These are phyloP conservation scores for Ariopsis seemanni DNA, from an alignment of 2,113 vertebrate species.

Conservation along the genomic window DNA sequence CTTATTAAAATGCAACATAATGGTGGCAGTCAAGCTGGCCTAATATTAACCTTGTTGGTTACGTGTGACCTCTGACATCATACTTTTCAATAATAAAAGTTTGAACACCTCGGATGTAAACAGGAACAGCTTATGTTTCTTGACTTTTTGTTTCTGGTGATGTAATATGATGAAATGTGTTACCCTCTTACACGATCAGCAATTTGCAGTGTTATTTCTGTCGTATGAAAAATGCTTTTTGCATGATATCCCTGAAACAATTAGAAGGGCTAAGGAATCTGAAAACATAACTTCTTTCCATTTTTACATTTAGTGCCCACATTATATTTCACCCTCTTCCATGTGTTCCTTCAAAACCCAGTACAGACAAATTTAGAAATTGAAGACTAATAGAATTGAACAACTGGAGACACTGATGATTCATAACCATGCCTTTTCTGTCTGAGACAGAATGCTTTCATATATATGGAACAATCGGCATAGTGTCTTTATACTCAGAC, in stretches of 20 bases:
- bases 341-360: not conserved
- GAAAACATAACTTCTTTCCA: not conserved
- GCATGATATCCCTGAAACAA: constrained; percentile 19
- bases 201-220: not conserved
- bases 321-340: not conserved
- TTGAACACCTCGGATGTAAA: not conserved
- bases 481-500: not conserved
- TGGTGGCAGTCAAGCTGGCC: not conserved
- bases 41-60: not conserved
- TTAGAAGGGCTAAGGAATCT: constrained; percentile 26
- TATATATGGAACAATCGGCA: not conserved
- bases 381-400: not conserved
- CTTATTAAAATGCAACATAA: not conserved
- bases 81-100: not conserved
- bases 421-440: not conserved
- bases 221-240: not conserved
- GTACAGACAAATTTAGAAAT: not conserved
- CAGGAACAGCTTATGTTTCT: not conserved
- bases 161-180: too few relatives aligned
- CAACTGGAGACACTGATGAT: not conserved
- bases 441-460: not conserved
- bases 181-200: not conserved
- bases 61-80: not conserved
- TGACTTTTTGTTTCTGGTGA: not conserved
- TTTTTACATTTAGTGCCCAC: constrained; percentile 27